These are phyloP conservation scores for Prunella himalayana DNA, from an alignment of 2,113 vertebrate species.

Conservation along the genomic window DNA sequence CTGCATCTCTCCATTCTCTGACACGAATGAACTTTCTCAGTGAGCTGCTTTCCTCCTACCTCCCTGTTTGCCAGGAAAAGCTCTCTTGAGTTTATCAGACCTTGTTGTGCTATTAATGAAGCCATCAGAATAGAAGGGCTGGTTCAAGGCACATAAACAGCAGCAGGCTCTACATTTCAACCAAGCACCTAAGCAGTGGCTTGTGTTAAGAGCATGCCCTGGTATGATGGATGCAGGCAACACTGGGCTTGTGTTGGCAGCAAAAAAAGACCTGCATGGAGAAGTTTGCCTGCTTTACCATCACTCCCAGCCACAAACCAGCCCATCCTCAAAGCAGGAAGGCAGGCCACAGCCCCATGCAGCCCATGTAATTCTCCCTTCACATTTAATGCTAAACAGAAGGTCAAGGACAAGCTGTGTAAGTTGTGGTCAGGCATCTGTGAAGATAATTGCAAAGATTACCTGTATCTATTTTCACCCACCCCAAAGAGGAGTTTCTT, in stretches of 20 bases:
- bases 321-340: not conserved
- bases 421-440: not conserved
- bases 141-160: not conserved
- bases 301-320: not conserved
- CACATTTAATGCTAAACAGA: not conserved
- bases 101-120: not conserved
- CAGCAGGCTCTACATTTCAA: not conserved
- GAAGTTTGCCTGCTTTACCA: not conserved
- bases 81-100: not conserved
- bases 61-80: not conserved
- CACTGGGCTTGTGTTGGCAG: not conserved
- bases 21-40: not conserved
- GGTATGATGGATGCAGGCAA: not conserved
- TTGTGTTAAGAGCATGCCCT: not conserved
- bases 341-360: not conserved
- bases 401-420: not conserved
- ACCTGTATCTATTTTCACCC: not conserved
- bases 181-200: not conserved
- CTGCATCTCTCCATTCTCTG: not conserved
- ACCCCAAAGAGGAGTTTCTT: not conserved
- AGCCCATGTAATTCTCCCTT: not conserved
- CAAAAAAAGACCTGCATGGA: not conserved
- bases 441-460: not conserved
- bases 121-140: not conserved
- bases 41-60: not conserved